Evolutionary conservation across 2,888 invertebrate species (phyloP), one percentile per base, ranked within the genome.

Genomic region (Volucella bombylans): DNA sequence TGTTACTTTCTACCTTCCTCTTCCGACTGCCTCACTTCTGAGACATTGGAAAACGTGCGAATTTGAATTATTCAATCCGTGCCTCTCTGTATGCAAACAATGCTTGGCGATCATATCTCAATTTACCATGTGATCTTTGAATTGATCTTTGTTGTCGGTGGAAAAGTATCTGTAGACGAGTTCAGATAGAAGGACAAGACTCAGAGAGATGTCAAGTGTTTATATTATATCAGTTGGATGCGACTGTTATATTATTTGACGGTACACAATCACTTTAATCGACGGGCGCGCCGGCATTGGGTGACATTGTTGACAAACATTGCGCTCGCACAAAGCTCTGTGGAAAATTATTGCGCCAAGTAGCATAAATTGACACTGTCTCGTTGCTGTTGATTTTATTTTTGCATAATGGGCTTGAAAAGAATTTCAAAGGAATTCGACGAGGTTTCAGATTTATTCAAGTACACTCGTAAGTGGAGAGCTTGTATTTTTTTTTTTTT

Each of bases 251-350:
- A 6, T 23, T 8, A 8, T 12, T 12, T 8, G 14, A 49, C n/a
- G 12, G 49, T 15, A 14, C 8, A 14, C 4, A 8, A 4, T 49
- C 6, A 14, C 14, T 12, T 14, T 14, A 4, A 15, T 8, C 49
- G 59, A 15, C 50, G 49, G 59, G 59, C n/a, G 15, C 41, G 59
- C 38, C 50, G 59, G 59, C 59, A 50, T 71, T 57, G 49, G 31
- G 49, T 71, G 38, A 23, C 59, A 49, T 71, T 71, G 69, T 71
- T 71, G 69, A 59, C 41, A 71, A 71, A 71, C 69, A 71, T 50
- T 41, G 39, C 9, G 8, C 45, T 1, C 31, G 38, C 2, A 31
- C 47, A 57, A 38, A n/a, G 41, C 11, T 45, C 41, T 54, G 43
- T 55, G 15, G 15, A 14, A 31, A 68, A 68, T 68, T 68, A 45